Percentiles rank a stretch among this genome's conserved stretches.
phyloP scores from a whole-genome alignment of 2,888 invertebrate genomes.

The Argyresthia goedartella region DNA sequence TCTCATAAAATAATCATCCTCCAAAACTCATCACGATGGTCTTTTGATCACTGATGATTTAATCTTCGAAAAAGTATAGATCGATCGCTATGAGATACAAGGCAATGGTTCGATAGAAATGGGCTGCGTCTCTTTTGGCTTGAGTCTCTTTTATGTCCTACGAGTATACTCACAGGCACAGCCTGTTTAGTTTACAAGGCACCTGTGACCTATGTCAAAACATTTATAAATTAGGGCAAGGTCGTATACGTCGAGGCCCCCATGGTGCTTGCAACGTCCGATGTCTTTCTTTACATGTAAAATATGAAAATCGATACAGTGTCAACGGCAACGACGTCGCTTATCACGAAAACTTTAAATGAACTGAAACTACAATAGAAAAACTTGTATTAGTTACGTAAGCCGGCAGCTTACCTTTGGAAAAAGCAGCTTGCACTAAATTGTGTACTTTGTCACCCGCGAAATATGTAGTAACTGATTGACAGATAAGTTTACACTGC shows the following conservation, averaged over 20 bases:
- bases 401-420: constrained; percentile 31
- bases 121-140: too few relatives aligned
- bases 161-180: too few relatives aligned
- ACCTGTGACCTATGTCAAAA: neutral
- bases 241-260: constrained; percentile 29
- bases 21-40: too few relatives aligned
- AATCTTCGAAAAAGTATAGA: too few relatives aligned
- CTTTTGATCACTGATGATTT: too few relatives aligned
- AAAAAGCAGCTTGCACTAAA: constrained; percentile 45
- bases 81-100: too few relatives aligned
- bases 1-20: too few relatives aligned
- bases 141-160: too few relatives aligned
- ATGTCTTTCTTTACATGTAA: constrained; percentile 45
- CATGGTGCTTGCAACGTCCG: constrained; percentile 31
- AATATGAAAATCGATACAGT: constrained; percentile 44
- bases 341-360: constrained; percentile 17
- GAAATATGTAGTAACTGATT: constrained; percentile 5
- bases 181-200: too few relatives aligned
- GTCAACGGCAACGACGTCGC: constrained; percentile 23
- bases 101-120: too few relatives aligned
- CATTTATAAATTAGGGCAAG: constrained; percentile 32
- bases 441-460: neutral
- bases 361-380: constrained; percentile 17
- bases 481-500: constrained; percentile 17
- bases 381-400: neutral